Conservation (phyloP, 2,113 vertebrate genomes). For the Gila orcuttii region DNA sequence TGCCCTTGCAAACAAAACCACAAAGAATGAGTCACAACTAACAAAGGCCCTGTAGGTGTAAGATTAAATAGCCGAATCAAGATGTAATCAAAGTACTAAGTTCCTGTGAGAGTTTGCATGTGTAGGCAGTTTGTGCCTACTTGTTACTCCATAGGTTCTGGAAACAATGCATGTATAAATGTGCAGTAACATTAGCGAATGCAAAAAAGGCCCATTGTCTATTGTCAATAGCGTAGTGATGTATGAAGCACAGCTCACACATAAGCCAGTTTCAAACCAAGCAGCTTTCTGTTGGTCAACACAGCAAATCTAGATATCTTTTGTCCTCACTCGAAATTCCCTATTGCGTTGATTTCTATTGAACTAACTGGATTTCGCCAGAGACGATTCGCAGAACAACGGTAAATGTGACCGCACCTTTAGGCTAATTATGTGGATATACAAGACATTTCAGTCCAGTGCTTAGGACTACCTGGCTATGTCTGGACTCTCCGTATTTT, state of each 20-base stretch:
- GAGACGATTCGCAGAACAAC: not conserved
- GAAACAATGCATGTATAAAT: not conserved
- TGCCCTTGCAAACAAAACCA: slow-evolving; percentile 1
- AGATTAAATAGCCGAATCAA: slow-evolving; percentile 40
- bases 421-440: not conserved
- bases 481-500: slow-evolving; percentile 96
- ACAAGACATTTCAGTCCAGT: not conserved
- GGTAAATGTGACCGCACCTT: not conserved
- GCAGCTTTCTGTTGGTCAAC: not conserved
- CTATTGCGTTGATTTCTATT: not conserved
- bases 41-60: not conserved
- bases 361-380: not conserved
- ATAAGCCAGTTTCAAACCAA: not conserved
- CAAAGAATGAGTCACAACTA: slow-evolving; percentile 10
- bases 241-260: not conserved
- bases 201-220: not conserved
- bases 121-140: not conserved
- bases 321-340: not conserved
- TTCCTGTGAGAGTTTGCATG: not conserved
- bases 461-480: slow-evolving; percentile 83
- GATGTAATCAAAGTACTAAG: not conserved
- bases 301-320: not conserved
- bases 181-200: not conserved
- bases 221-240: not conserved
- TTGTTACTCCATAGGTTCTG: not conserved